These are phyloP conservation scores for Emys orbicularis DNA, from an alignment of 2,797 vertebrate genomes.

Conservation along the genomic window DNA sequence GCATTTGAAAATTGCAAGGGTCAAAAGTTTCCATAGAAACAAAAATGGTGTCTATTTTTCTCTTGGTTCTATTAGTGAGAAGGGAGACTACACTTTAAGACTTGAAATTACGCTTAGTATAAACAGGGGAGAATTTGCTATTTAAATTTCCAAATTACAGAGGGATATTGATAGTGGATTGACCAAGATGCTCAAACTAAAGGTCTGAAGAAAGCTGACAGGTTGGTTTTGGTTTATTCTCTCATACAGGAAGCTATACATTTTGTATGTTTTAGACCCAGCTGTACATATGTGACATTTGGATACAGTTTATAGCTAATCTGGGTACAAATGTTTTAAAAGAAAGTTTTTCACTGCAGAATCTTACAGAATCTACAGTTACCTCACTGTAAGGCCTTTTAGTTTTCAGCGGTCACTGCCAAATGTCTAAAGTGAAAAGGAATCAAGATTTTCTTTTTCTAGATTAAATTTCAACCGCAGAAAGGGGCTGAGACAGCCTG, in stretches of 20 bases:
- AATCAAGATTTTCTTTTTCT: neutral
- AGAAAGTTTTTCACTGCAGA: neutral
- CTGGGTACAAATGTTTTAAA: neutral
- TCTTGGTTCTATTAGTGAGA: constrained; percentile 32
- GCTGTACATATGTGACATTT: neutral
- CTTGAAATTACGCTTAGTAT: constrained; percentile 23
- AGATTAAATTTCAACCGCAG: neutral
- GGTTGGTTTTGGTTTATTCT: neutral
- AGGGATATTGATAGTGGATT: neutral
- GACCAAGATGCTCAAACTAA: constrained; percentile 8
- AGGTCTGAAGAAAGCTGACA: neutral
- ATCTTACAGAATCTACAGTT: neutral
- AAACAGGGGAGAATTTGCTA: constrained; percentile 30
- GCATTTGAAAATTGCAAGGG: constrained; percentile 14
- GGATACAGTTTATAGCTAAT: neutral
- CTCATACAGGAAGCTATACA: neutral
- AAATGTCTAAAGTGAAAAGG: neutral
- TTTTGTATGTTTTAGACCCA: neutral
- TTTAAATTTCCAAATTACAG: constrained; percentile 25
- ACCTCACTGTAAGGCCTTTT: neutral
- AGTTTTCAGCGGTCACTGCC: neutral
- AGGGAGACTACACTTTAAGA: constrained; percentile 20
- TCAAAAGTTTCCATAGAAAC: constrained; percentile 72
- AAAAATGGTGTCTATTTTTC: constrained; percentile 53
- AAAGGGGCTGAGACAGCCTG: neutral